Conservation (phyloP, 2,797 vertebrate genomes). For the Pangasius macronema region DNA sequence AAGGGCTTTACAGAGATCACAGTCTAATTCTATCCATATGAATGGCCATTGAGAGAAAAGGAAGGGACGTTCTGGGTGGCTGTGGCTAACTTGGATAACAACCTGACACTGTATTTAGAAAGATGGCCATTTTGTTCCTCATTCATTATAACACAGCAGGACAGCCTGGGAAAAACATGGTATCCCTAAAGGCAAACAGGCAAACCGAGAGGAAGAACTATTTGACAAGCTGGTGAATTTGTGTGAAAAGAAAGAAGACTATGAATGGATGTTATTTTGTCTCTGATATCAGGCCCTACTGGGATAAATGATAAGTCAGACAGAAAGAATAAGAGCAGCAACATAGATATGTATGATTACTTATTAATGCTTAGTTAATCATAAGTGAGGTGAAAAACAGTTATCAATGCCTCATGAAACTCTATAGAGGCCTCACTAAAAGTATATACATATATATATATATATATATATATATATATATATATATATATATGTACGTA, state of each 20-base stretch:
- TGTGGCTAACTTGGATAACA: slow-evolving; percentile 61
- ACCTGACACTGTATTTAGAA: slow-evolving; percentile 56
- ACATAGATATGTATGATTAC: neutral
- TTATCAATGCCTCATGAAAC: neutral
- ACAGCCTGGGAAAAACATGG: slow-evolving; percentile 68
- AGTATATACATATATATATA: no score
- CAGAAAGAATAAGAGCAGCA: neutral
- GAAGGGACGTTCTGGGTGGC: slow-evolving; percentile 69
- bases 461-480: no score
- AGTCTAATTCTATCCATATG: slow-evolving; percentile 77
- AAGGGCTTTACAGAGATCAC: slow-evolving; percentile 69
- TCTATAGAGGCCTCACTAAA: neutral
- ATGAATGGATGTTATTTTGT: slow-evolving; percentile 7
- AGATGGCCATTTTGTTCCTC: slow-evolving; percentile 63
- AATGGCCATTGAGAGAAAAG: slow-evolving; percentile 71
- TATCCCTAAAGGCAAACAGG: slow-evolving; percentile 65
- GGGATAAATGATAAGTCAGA: neutral
- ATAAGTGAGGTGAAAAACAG: neutral
- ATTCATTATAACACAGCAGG: slow-evolving; percentile 79
- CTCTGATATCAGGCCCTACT: neutral
- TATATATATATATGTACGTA: neutral
- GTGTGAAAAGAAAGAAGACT: slow-evolving; percentile 20
- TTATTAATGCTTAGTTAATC: neutral
- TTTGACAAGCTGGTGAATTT: slow-evolving; percentile 39
- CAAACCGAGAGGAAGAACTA: slow-evolving; percentile 60